Base-by-base conservation (phyloP, 2,797 vertebrate genomes). In the Manis javanica region DNA sequence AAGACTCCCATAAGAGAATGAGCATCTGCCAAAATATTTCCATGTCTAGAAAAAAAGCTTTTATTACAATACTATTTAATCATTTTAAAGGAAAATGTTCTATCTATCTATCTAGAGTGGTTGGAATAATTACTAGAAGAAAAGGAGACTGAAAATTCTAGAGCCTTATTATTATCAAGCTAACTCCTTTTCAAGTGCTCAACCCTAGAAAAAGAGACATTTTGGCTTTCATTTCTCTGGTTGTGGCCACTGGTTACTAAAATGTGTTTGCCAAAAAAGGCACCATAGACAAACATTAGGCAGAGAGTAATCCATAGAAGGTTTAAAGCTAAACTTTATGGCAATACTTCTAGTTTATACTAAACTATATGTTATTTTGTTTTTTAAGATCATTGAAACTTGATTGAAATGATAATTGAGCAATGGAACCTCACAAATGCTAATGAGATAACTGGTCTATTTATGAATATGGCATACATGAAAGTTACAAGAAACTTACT, bases 361-460 rank as follows among this genome's bases (percentile, higher is more conserved):
- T 42, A 18, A 24, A 23, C 21, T 77, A 1, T 37, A 34, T 57
- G 24, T 29, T 88, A 64, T 68, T 42, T 97, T 83, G n/a, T 63
- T 72, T 26, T 86, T 84, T 34, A 87, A 81, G 21, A 61, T 81
- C 7, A 77, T 94, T 90, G 3, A 19, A 53, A 51, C 23, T 1
- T 88, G 71, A 29, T 39, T 79, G 31, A 57, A 88, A 86, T 64
- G 57, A 94, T 72, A 69, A 88, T 92, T 87, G 82, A 71, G 1
- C n/a, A 49, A 63, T 24, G 39, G 29, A 82, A 72, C 53, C 92
- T 68, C 31, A 23, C 11, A 95, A 95, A 87, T 87, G 18, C 8
- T 77, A 63, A 85, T 77, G 42, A 74, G 15, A 10, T 85, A 85
- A 55, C 6, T 59, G n/a, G 21, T 81, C 31, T 93, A 8, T 46